These are phyloP conservation scores for human DNA, from an alignment of 2,113 vertebrate genomes.

Conservation along the genomic window DNA sequence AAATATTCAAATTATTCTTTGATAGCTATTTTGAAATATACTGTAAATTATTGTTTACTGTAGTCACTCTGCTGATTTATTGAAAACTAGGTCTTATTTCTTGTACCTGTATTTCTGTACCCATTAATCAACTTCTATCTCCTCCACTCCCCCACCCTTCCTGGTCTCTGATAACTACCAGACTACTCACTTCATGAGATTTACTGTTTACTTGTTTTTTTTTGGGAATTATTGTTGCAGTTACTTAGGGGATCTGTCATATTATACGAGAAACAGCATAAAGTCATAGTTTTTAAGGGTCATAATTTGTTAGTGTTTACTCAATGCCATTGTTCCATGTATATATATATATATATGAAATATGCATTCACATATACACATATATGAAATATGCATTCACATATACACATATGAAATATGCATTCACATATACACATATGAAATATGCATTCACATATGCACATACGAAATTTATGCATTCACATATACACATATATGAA, in stretches of 20 bases:
- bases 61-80: neutral
- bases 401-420: neutral
- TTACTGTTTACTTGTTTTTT: neutral
- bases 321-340: neutral
- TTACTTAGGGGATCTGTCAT: neutral
- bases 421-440: neutral
- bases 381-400: neutral
- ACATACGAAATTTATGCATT: no score
- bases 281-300: neutral
- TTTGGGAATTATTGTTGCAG: neutral
- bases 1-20: neutral
- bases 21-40: neutral
- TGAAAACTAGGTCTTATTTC: neutral
- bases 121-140: neutral
- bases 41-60: neutral
- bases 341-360: neutral
- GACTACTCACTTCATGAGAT: neutral
- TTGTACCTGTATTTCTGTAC: neutral
- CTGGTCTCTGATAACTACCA: neutral
- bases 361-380: no score
- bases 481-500: no score
- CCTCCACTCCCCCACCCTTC: neutral
- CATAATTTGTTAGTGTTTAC: neutral
- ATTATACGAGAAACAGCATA: neutral
- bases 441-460: no score